Evolutionary conservation across 2,888 invertebrate genomes (phyloP).

Genomic region (Diarsia dahlii): DNA sequence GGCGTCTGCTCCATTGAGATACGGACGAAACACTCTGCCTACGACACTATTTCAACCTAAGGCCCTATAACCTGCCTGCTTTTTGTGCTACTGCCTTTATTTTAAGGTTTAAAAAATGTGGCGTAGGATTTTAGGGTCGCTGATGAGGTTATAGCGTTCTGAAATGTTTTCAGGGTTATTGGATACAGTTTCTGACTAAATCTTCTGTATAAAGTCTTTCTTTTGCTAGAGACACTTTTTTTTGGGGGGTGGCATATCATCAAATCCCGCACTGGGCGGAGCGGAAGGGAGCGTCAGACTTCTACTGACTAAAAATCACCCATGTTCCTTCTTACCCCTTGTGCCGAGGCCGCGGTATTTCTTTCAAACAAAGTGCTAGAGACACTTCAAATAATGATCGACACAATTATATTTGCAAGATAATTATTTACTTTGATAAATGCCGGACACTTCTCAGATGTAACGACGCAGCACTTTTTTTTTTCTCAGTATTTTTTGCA

Average conservation of each 20-base stretch:
- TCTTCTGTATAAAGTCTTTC: neutral
- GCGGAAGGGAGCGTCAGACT: too few relatives aligned
- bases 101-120: constrained; percentile 28
- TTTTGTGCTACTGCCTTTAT: constrained; percentile 32
- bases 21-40: constrained; percentile 78
- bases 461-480: too few relatives aligned
- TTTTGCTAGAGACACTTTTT: neutral
- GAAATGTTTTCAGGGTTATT: neutral
- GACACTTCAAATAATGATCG: neutral
- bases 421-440: neutral
- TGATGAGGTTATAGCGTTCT: neutral
- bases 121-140: constrained; percentile 3
- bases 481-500: too few relatives aligned
- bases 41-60: constrained; percentile 70
- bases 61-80: constrained; percentile 20
- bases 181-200: too few relatives aligned
- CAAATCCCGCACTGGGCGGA: too few relatives aligned
- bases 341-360: too few relatives aligned
- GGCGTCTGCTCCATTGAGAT: constrained; percentile 83
- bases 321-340: too few relatives aligned
- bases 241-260: too few relatives aligned
- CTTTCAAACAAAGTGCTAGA: too few relatives aligned
- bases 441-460: too few relatives aligned
- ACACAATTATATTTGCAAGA: neutral
- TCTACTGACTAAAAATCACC: too few relatives aligned